Base-by-base conservation (phyloP, 2,888 invertebrate genomes). In the Deilephila porcellus region DNA sequence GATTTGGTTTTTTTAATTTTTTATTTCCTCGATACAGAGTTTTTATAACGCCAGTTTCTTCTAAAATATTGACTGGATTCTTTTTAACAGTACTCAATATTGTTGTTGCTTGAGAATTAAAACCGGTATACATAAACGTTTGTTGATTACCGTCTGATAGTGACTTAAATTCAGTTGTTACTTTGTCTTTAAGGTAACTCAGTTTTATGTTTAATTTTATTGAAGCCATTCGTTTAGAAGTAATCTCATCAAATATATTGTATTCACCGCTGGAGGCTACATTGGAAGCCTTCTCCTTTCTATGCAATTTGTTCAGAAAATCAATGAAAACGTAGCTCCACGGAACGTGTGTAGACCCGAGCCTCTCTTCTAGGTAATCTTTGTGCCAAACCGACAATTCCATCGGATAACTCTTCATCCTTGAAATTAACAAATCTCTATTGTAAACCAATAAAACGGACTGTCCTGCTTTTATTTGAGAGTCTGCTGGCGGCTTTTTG, bases 401-500 rank as follows among this genome's bases (percentile, higher is more conserved):
- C 74, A 94, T 84, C 6, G 92, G 90, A 80, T 86, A 86, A 29
- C 79, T 77, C 74, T 82, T 84, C 93, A 93, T 93, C 29, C 81
- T 82, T n/a, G 78, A 73, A 52, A 87, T 82, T 2, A 94, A 78
- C 25, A 73, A 74, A 19, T 86, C 79, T n/a, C 85, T 77, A 74
- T 82, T 82, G 70, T 79, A 86, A 0, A 80, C 77, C 59, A 90
- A 81, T 63, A 91, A 74, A 25, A 91, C 78, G 2, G 90, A 86
- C 71, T 85, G 85, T 0, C 85, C 84, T 11, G 77, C 78, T 74
- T 85, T 82, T 7, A 83, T 73, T 72, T 83, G 85, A 6, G 78
- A 60, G 75, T 82, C 78, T 20, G 70, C 37, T 34, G 74, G 67
- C 45, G 63, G 25, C 56, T 81, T 85, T 17, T 78, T 72, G 11